Evolutionary conservation across 2,113 vertebrate species (phyloP), one percentile per base, ranked within the genome.

Genomic region (Triplophysa dalaica): DNA sequence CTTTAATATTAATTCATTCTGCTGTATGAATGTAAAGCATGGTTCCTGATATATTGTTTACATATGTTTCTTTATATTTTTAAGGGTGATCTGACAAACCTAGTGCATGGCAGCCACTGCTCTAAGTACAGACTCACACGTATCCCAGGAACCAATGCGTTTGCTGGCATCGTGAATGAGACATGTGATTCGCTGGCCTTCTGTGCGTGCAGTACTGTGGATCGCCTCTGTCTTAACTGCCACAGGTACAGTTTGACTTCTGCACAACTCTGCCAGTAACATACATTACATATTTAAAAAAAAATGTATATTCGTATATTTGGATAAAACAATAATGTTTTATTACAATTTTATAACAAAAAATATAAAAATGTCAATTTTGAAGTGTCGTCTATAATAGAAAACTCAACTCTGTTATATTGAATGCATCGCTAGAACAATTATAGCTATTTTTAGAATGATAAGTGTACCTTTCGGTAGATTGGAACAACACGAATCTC

Each of bases 201-300:
- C 93, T 99, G 98, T 1, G 97, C 97, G 60, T 99, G 98, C 85
- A 99, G 98, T 85, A 98, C 98, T 68, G 98, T 99, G 64, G 98
- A 99, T 90, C 93, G 97, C 1, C 96, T 99, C 76, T 99, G 98
- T 82, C 96, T 99, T 85, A 99, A 99, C 93, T 99, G 98, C 89
- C 98, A 99, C 94, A 94, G 98, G 98, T 98, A 82, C 14, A 1
- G 70, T 45, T 61, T 24, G 22, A 7, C 14, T 24, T 74, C n/a
- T 48, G 14, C 22, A 17, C 24, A 22, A 10, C 33, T 60, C n/a
- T 50, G 12, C 8, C 12, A 52, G 14, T n/a, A 70, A 70, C 54
- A 56, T 58, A 8, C 8, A 19, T 58, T 58, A 52, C 2, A 50
- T 50, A 7, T 50, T 1, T 2, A 14, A 50, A 50, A 3, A 50